Conservation (phyloP, 2,113 vertebrate species). For the Pristiophorus japonicus region DNA sequence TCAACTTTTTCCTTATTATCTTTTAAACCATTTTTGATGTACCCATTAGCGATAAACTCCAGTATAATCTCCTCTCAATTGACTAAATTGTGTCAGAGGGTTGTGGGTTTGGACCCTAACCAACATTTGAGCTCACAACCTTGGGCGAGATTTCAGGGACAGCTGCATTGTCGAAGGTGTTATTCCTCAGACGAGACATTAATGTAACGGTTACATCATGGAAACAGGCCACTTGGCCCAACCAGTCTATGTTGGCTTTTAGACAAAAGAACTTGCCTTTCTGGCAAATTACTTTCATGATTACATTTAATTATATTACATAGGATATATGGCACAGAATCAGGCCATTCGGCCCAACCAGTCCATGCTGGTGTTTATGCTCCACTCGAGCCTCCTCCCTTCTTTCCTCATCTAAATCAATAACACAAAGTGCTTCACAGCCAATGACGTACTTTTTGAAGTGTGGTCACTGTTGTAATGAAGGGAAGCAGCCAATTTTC, state of each 20-base stretch:
- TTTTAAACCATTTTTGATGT: not conserved
- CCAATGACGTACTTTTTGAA: no score
- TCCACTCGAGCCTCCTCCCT: no score
- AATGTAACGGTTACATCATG: not conserved
- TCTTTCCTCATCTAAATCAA: no score
- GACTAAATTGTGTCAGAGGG: not conserved
- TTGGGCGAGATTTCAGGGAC: not conserved
- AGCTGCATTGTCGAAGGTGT: not conserved
- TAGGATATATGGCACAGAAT: no score
- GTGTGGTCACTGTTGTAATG: no score
- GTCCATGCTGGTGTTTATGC: no score
- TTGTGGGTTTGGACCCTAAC: not conserved
- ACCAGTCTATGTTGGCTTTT: not conserved
- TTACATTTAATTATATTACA: no score
- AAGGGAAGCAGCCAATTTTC: no score
- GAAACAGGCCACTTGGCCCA: not conserved
- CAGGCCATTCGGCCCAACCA: no score
- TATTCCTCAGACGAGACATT: not conserved
- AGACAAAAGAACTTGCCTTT: not conserved
- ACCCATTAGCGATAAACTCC: not conserved
- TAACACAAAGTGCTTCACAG: no score
- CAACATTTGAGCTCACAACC: not conserved
- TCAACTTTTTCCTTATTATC: not conserved
- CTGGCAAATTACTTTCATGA: no score
- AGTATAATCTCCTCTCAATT: not conserved